These are phyloP conservation scores for Struthio camelus DNA, from an alignment of 2,113 vertebrate species.

Conservation along the genomic window DNA sequence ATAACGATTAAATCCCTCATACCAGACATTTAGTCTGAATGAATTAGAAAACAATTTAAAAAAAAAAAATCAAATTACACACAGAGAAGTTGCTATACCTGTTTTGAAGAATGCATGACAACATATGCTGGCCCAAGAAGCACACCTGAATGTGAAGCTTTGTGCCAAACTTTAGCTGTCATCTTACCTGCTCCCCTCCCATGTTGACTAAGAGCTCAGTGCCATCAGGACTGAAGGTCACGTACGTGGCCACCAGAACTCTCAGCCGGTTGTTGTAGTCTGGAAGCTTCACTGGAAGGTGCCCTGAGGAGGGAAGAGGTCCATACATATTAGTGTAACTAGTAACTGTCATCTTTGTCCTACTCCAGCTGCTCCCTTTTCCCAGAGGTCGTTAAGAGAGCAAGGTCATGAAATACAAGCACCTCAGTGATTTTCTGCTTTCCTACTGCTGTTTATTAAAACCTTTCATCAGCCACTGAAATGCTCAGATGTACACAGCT, in stretches of 20 bases:
- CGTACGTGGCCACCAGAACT: constrained; percentile 95
- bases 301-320: constrained; percentile 76
- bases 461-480: background rate
- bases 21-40: background rate
- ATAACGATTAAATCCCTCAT: background rate
- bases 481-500: fast-evolving
- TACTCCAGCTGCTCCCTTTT: background rate
- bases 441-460: background rate
- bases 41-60: background rate
- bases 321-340: fast-evolving
- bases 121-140: background rate
- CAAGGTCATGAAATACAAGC: background rate
- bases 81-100: background rate
- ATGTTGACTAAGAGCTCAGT: constrained; percentile 98
- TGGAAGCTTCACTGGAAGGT: constrained; percentile 92
- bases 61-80: background rate
- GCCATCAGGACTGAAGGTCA: constrained; percentile 97
- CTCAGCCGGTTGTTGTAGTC: constrained; percentile 96
- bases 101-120: background rate
- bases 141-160: background rate
- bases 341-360: background rate
- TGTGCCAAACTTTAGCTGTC: background rate
- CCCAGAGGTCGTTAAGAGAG: background rate
- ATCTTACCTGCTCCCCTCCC: constrained; percentile 95
- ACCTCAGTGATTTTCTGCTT: background rate